phyloP scores from a whole-genome alignment of 92 coral and sea anemone species.

The Zoanthus solanderi region DNA sequence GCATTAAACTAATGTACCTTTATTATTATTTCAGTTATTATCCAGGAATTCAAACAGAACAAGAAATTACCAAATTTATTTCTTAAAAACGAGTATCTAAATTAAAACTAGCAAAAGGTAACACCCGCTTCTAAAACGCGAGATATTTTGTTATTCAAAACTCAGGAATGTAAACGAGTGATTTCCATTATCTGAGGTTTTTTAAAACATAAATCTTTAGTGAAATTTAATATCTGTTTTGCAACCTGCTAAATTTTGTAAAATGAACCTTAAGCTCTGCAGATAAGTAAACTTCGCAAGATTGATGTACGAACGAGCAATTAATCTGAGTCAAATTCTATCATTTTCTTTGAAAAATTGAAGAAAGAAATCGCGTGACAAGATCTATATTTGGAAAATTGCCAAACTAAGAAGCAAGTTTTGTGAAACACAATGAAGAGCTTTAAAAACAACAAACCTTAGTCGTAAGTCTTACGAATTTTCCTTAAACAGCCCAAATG shows the following conservation, averaged over 20 bases:
- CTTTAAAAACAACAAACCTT: not conserved
- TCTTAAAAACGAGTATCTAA: too few relatives aligned
- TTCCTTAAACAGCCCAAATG: not conserved
- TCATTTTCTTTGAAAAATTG: not conserved
- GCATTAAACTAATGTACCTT: not conserved
- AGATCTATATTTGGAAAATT: not conserved
- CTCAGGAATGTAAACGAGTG: not conserved
- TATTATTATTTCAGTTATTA: not conserved
- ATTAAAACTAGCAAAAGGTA: too few relatives aligned
- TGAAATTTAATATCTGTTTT: not conserved
- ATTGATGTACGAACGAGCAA: not conserved
- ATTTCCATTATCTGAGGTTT: not conserved
- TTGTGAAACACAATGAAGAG: not conserved
- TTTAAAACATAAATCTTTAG: not conserved
- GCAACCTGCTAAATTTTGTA: too few relatives aligned
- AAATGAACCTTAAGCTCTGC: too few relatives aligned
- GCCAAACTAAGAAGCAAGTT: not conserved
- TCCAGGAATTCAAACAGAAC: not conserved
- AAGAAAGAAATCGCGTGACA: not conserved
- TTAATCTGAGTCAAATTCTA: not conserved
- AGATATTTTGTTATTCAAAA: too few relatives aligned
- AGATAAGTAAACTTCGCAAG: not conserved
- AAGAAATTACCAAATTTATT: too few relatives aligned
- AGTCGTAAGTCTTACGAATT: not conserved
- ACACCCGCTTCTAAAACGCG: too few relatives aligned